phyloP scores from a whole-genome alignment of 2,797 vertebrate species.

The Capromys pilorides region DNA sequence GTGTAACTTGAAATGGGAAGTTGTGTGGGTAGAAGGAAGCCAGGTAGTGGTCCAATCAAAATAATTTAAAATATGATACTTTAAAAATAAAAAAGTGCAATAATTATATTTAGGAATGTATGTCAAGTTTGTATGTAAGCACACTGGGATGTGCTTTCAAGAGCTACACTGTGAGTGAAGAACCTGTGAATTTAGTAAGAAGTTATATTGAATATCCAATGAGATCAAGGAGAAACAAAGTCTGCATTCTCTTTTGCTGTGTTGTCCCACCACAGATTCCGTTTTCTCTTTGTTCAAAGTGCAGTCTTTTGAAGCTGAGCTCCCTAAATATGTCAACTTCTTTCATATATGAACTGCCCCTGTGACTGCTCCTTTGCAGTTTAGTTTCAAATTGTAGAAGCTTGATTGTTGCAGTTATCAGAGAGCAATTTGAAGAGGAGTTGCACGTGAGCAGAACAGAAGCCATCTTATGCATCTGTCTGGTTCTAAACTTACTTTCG shows the following conservation, averaged over 20 bases:
- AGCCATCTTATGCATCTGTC: background rate
- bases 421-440: background rate
- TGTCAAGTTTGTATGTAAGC: background rate
- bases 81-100: background rate
- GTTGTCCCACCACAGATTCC: slow-evolving; percentile 78
- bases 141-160: background rate
- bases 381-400: slow-evolving; percentile 32
- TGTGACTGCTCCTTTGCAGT: background rate
- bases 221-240: background rate
- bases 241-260: slow-evolving; percentile 70
- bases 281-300: slow-evolving; percentile 76
- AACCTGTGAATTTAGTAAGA: background rate
- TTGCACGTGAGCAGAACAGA: background rate
- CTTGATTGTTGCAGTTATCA: background rate
- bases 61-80: background rate
- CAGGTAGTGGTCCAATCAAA: background rate
- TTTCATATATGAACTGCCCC: slow-evolving; percentile 62
- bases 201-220: slow-evolving; percentile 53
- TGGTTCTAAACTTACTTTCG: background rate
- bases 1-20: background rate
- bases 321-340: slow-evolving; percentile 58
- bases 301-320: slow-evolving; percentile 71
- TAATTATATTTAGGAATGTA: background rate
- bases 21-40: background rate
- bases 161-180: background rate